These are phyloP conservation scores for Corticium candelabrum DNA, from an alignment of 37 sponge, comb jelly and placozoan genomes.

Conservation along the genomic window DNA sequence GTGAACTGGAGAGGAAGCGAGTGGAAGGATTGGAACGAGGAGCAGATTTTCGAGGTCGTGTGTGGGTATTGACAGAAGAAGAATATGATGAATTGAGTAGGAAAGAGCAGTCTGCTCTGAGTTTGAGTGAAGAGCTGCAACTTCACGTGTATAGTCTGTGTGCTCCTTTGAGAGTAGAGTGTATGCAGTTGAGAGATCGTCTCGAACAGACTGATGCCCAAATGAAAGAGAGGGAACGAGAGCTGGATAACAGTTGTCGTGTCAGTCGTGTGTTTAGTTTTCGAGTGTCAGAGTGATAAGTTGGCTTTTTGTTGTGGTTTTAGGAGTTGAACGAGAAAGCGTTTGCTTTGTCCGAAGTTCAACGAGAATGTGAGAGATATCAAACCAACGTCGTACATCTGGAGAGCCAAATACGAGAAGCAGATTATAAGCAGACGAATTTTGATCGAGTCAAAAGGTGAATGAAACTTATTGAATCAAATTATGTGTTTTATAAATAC, in stretches of 20 bases:
- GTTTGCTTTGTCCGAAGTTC: not conserved
- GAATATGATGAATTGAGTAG: no score
- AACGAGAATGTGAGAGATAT: not conserved
- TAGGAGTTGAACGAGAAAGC: not conserved
- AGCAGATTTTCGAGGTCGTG: no score
- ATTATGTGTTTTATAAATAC: not conserved
- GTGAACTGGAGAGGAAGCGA: not conserved
- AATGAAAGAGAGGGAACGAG: not conserved
- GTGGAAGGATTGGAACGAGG: no score
- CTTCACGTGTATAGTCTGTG: not conserved
- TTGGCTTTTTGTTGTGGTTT: not conserved
- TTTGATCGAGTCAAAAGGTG: slow-evolving; percentile 49
- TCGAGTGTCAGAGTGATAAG: not conserved
- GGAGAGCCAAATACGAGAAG: slow-evolving; percentile 18
- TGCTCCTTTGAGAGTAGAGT: not conserved
- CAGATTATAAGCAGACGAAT: slow-evolving; percentile 37
- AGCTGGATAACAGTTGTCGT: not conserved
- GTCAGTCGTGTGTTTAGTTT: not conserved
- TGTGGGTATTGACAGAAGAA: no score
- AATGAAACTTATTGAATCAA: not conserved
- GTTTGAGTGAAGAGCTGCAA: no score
- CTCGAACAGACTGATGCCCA: not conserved
- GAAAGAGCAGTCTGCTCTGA: no score
- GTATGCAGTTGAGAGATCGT: not conserved
- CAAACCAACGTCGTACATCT: not conserved